Percentiles rank a stretch among this genome's conserved stretches.
Evolutionary conservation across 2,113 vertebrate species (phyloP).

Genomic region (Mobula hypostoma): DNA sequence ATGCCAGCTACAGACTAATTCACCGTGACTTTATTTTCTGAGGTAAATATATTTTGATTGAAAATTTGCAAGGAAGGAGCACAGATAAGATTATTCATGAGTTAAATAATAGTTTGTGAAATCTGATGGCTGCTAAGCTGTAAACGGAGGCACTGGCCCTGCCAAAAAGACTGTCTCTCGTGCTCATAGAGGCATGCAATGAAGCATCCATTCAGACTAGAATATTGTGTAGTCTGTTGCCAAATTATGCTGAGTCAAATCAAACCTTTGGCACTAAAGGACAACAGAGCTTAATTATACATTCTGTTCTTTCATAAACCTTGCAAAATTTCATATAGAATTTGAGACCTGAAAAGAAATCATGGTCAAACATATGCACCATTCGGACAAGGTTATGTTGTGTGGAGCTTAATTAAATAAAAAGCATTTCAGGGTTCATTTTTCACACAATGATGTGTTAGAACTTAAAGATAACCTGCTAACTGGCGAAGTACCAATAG

Average conservation of each 20-base stretch:
- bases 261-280: not conserved
- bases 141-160: not conserved
- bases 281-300: not conserved
- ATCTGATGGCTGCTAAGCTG: not conserved
- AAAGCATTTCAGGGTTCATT: not conserved
- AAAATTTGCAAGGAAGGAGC: not conserved
- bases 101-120: not conserved
- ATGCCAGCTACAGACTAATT: not conserved
- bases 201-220: not conserved
- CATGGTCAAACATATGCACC: not conserved
- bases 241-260: not conserved
- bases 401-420: not conserved
- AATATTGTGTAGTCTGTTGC: not conserved
- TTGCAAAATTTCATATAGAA: constrained; percentile 13
- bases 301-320: not conserved
- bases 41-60: not conserved
- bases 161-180: not conserved
- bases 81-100: not conserved
- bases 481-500: not conserved
- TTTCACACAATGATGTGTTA: not conserved
- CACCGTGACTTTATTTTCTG: not conserved
- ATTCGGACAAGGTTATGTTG: not conserved
- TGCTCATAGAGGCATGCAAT: not conserved
- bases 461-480: not conserved
- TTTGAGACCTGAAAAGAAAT: not conserved